Evolutionary conservation across 2,888 invertebrate species (phyloP).

Genomic region (Agrilus biguttatus): DNA sequence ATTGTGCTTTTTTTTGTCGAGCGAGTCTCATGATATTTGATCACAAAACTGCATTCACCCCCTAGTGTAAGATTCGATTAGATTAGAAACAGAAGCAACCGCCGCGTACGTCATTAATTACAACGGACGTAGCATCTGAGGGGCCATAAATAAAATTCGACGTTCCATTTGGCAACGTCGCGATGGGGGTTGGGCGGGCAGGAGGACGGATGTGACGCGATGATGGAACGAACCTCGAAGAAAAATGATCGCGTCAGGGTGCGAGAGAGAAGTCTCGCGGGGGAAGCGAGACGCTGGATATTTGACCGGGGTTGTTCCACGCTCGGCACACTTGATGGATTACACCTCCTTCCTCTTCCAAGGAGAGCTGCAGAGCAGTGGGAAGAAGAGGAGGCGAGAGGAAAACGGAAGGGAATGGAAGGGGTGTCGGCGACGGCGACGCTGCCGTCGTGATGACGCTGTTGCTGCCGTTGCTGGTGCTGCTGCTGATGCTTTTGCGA

Average conservation of each 20-base stretch:
- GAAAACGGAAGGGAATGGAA: conserved; percentile 19
- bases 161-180: conserved; percentile 36
- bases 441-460: not conserved
- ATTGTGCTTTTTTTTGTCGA: too few relatives aligned
- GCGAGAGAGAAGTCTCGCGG: conserved; percentile 30
- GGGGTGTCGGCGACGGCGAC: conserved; percentile 9
- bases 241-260: conserved; percentile 52
- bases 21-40: not conserved
- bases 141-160: conserved; percentile 36
- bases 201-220: conserved; percentile 54
- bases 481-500: conserved; percentile 14
- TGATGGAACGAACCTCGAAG: conserved; percentile 59
- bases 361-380: conserved; percentile 35
- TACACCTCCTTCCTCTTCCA: conserved; percentile 27
- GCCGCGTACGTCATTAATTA: conserved; percentile 34
- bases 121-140: conserved; percentile 26
- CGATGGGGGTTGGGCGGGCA: conserved; percentile 44
- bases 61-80: conserved; percentile 17
- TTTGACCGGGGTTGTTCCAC: conserved; percentile 37
- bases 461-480: conserved; percentile 1
- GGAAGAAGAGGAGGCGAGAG: conserved; percentile 33
- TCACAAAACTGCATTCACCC: conserved; percentile 2
- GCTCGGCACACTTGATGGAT: conserved; percentile 33
- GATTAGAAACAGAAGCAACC: conserved; percentile 22
- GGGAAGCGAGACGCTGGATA: conserved; percentile 47